phyloP scores from a whole-genome alignment of 2,113 vertebrate genomes.

The Bubo blakistoni region DNA sequence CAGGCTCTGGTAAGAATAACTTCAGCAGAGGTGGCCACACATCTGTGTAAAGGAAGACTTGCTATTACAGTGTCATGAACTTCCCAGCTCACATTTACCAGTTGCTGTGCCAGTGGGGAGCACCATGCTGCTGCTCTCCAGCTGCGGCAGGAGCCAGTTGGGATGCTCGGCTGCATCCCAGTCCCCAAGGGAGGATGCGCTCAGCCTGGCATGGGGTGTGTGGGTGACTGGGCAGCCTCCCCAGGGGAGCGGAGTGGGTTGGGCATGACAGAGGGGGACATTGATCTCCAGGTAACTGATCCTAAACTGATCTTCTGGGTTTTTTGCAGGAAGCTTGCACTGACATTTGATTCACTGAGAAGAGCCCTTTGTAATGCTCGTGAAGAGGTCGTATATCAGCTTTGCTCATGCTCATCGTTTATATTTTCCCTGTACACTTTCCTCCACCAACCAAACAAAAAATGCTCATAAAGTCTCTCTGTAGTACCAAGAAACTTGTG shows the following conservation, averaged over 20 bases:
- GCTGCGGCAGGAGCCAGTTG: background rate
- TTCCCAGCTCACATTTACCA: background rate
- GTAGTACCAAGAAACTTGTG: background rate
- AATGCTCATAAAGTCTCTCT: background rate
- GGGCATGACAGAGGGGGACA: background rate
- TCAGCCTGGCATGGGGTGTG: fast-evolving
- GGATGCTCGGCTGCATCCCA: background rate
- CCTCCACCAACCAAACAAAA: background rate
- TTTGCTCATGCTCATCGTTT: background rate
- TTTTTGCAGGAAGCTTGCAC: background rate
- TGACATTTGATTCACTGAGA: background rate
- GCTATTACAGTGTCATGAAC: fast-evolving
- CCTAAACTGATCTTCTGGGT: background rate
- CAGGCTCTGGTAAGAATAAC: background rate
- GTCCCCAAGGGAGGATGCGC: background rate
- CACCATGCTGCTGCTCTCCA: fast-evolving
- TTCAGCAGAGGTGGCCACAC: background rate
- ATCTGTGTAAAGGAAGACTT: background rate
- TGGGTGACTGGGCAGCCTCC: background rate
- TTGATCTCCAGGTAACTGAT: background rate
- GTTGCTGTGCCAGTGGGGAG: fast-evolving
- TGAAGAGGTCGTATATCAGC: background rate
- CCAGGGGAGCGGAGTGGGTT: background rate
- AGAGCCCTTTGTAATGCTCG: background rate
- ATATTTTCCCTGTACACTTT: background rate